Percentiles rank a stretch among this genome's conserved stretches.
phyloP scores from a whole-genome alignment of 2,113 vertebrate genomes.

The Etheostoma cragini region DNA sequence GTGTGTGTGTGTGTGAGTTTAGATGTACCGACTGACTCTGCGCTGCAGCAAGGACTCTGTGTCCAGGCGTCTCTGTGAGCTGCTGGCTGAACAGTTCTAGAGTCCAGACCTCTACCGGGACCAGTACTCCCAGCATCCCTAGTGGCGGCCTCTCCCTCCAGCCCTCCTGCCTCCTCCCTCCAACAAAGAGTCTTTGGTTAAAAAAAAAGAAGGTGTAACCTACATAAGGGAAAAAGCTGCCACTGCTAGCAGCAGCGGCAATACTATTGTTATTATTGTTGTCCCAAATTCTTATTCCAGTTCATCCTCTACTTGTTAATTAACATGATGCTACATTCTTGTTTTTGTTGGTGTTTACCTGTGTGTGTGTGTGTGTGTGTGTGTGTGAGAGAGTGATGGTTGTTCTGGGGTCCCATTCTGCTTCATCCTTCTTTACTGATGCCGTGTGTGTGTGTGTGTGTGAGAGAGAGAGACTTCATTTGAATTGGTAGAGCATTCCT shows the following conservation, averaged over 20 bases:
- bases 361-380: slow-evolving; percentile 51
- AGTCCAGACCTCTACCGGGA: slow-evolving; percentile 43
- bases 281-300: slow-evolving; percentile 75
- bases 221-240: slow-evolving; percentile 82
- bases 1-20: neutral
- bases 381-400: slow-evolving; percentile 33
- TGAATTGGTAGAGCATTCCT: slow-evolving; percentile 52
- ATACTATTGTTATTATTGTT: slow-evolving; percentile 76
- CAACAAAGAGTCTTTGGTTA: slow-evolving; percentile 69
- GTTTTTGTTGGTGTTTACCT: slow-evolving; percentile 82
- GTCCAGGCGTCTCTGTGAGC: slow-evolving; percentile 90
- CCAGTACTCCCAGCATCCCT: slow-evolving; percentile 58
- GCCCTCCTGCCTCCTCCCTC: slow-evolving; percentile 37
- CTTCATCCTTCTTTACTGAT: slow-evolving; percentile 63
- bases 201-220: slow-evolving; percentile 62
- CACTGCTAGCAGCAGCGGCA: slow-evolving; percentile 64
- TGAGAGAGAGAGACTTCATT: neutral
- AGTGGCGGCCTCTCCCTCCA: slow-evolving; percentile 61
- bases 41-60: slow-evolving; percentile 94
- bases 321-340: slow-evolving; percentile 78
- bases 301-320: slow-evolving; percentile 78
- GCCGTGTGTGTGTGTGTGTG: slow-evolving; percentile 15
- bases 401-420: slow-evolving; percentile 67
- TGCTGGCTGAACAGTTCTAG: slow-evolving; percentile 90
- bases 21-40: slow-evolving; percentile 95